These are phyloP conservation scores for Hirtodrosophila histrioides DNA, from an alignment of 2,888 invertebrate species.

Conservation along the genomic window DNA sequence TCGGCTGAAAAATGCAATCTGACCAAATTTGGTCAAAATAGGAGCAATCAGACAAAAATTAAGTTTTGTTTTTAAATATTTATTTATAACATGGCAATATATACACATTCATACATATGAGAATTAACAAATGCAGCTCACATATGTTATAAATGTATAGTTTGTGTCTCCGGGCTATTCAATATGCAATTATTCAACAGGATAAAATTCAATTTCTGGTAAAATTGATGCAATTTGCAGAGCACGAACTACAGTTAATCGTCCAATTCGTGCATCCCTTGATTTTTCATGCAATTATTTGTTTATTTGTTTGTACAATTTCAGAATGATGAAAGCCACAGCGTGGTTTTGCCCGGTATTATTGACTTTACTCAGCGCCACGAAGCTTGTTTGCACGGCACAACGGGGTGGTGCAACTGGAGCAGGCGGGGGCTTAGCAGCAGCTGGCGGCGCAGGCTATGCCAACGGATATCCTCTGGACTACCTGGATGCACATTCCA, in stretches of 20 bases:
- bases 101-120: too few relatives aligned
- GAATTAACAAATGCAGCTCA: too few relatives aligned
- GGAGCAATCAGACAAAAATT: too few relatives aligned
- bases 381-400: conserved; percentile 83
- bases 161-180: conserved; percentile 5
- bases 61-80: too few relatives aligned
- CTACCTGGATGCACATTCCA: conserved; percentile 77
- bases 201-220: conserved; percentile 41
- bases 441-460: conserved; percentile 44
- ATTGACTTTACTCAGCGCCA: conserved; percentile 83
- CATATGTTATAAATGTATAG: background rate
- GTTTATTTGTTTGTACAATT: conserved; percentile 27
- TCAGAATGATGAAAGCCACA: conserved; percentile 84
- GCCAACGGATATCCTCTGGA: conserved; percentile 79
- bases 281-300: conserved; percentile 40
- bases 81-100: too few relatives aligned
- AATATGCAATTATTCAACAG: conserved; percentile 41
- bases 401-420: conserved; percentile 70
- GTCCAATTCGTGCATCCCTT: conserved; percentile 24
- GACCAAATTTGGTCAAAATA: too few relatives aligned
- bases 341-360: conserved; percentile 84
- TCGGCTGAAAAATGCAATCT: too few relatives aligned
- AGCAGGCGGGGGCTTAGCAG: conserved; percentile 16
- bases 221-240: conserved; percentile 17
- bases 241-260: conserved; percentile 17